Percentiles rank a stretch among this genome's conserved stretches.
Evolutionary conservation across 2,888 invertebrate genomes (phyloP).

Genomic region (Halictus ligatus): DNA sequence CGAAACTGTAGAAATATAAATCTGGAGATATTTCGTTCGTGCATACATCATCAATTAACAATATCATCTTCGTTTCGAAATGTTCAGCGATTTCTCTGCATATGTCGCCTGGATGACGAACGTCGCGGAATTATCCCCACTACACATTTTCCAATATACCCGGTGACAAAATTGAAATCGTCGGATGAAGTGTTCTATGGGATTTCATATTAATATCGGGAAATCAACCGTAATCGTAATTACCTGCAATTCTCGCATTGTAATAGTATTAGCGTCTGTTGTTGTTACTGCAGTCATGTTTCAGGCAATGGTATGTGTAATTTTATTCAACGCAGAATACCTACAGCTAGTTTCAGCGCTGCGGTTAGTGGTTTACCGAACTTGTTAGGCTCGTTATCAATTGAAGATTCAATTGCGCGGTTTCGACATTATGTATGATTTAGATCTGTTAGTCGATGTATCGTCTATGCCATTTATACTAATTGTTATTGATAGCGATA

Average conservation of each 20-base stretch:
- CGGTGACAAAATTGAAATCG: no score
- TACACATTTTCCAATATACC: no score
- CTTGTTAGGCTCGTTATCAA: background rate
- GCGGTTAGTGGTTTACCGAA: no score
- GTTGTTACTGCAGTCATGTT: background rate
- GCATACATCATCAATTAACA: no score
- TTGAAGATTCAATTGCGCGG: background rate
- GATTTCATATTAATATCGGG: background rate
- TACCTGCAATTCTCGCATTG: background rate
- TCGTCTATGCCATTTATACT: background rate
- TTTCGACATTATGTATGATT: background rate
- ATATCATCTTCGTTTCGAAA: no score
- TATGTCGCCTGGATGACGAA: no score
- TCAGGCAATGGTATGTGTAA: background rate
- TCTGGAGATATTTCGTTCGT: background rate
- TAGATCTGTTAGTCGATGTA: background rate
- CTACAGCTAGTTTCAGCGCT: background rate
- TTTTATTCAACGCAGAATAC: background rate
- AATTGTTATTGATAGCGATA: background rate
- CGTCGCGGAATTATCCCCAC: no score
- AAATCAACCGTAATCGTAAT: background rate
- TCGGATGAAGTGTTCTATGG: background rate
- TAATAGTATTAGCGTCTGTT: background rate
- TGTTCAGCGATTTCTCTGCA: no score
- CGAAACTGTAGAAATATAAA: background rate